Evolutionary conservation across 2,888 invertebrate species (phyloP), one percentile per base, ranked within the genome.

Genomic region (Agrilus biguttatus): DNA sequence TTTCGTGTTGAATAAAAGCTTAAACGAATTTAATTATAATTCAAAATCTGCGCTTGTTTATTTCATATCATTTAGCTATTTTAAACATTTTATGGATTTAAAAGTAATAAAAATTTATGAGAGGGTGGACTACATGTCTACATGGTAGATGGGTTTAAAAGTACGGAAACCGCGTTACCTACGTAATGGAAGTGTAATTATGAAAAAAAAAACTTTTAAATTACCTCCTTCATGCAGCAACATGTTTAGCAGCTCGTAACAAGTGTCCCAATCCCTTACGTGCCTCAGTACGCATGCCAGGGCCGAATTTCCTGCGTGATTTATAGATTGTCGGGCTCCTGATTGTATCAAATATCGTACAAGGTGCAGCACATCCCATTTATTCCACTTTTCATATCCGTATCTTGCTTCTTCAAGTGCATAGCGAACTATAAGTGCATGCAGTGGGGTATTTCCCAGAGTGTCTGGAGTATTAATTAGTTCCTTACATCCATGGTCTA

Each of bases 401-500:
- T 77, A 78, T 45, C 62, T 60, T 13, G 77, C 77, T 59, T 82
- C 81, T 59, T 82, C 81, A 49, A 81, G 56, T 1, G 80, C 79
- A 60, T 80, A 80, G 19, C 78, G 67, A 3, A 75, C 73, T 40
- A 75, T 73, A 2, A 75, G 58, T 1, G 74, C 79, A 63, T 84
- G 83, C 10, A 84, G 62, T 0, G 83, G 80, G 1, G 83, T 83
- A 60, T 83, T 83, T 1, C 81, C 81, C 41, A 83, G 66, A 33
- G 76, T 77, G 57, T 84, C 83, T 0, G 80, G 77, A 40, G 76
- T 75, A 59, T 83, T 83, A 37, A 84, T 78, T 42, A 81, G 64
- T 53, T 83, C 80, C 56, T 77, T 77, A 50, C 83, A 78, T 1
- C 83, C 83, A 44, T 80, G 77, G 52, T 83, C 82, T 39, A 85